phyloP scores from a whole-genome alignment of 2,888 invertebrate species.

The Ischnura elegans region DNA sequence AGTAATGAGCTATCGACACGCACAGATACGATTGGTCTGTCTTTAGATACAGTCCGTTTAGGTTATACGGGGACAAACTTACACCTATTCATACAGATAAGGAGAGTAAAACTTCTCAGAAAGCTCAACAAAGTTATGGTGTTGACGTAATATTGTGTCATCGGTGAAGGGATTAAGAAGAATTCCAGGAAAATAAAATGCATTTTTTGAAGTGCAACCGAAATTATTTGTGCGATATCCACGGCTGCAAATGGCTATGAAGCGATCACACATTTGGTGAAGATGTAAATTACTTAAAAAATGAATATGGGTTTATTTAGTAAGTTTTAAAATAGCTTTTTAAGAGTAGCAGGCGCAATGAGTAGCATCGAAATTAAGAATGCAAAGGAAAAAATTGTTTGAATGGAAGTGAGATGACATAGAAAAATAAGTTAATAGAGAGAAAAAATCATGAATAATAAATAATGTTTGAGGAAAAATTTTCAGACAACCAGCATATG shows the following conservation, averaged over 20 bases:
- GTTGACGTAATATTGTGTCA: not conserved
- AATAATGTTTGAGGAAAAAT: not conserved
- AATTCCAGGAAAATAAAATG: no score
- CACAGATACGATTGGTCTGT: not conserved
- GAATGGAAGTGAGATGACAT: no score
- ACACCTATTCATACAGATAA: not conserved
- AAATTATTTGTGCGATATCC: no score
- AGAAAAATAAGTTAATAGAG: not conserved
- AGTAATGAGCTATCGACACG: not conserved
- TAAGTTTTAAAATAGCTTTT: no score
- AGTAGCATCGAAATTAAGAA: no score
- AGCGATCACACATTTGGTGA: no score
- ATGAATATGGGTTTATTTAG: no score
- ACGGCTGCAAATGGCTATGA: no score
- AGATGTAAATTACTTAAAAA: no score
- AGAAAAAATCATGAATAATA: not conserved
- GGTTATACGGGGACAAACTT: not conserved
- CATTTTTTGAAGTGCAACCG: no score
- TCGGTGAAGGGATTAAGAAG: not conserved
- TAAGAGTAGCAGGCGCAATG: no score
- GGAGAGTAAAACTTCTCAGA: not conserved
- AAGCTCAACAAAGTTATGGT: not conserved
- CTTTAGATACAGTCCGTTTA: not conserved
- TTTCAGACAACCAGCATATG: not conserved
- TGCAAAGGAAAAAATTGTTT: no score